Evolutionary conservation across 2,797 vertebrate species (phyloP), one percentile per base, ranked within the genome.

Genomic region (Acanthopagrus latus): DNA sequence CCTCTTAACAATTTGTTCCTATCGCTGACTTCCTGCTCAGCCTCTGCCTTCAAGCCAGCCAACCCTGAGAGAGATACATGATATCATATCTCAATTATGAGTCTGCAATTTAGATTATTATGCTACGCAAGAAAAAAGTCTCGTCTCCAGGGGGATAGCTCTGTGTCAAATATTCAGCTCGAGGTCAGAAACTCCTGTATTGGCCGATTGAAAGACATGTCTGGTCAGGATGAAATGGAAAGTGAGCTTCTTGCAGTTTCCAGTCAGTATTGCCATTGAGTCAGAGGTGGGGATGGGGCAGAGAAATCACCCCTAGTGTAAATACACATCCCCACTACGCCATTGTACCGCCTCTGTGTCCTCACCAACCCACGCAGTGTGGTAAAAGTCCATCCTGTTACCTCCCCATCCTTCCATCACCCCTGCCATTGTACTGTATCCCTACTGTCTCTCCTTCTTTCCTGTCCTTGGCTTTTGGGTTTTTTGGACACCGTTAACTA

Each of bases 1-100:
- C 94, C 94, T 92, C 78, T 82, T 92, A 90, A 92, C 93, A 94
- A 94, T 95, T 92, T 93, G 83, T 91, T 93, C 87, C 91, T 93
- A 94, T 95, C 93, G 48, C 89, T 72, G 60, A 86, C 88, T 95
- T 95, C 94, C 93, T 94, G 89, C 90, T 80, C 38, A n/a, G 85
- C 81, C 86, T 88, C 85, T 90, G 91, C 90, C 78, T 89, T 90
- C 89, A 90, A 90, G 82, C 90, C 86, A 89, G 80, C 67, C 73
- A 71, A 60, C 83, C 83, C 85, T 86, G 7, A 74, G 81, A 78
- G 80, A 92, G 83, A 86, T 86, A 81, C 78, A 74, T 87, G 91
- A 91, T 91, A 93, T 92, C 90, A 88, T 89, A 91, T 89, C 90
- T 88, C 83, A 88, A 86, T 91, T 90, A 86, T 92, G 89, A 93